Evolutionary conservation across 2,888 invertebrate species (phyloP).

Genomic region (Zele albiditarsus): DNA sequence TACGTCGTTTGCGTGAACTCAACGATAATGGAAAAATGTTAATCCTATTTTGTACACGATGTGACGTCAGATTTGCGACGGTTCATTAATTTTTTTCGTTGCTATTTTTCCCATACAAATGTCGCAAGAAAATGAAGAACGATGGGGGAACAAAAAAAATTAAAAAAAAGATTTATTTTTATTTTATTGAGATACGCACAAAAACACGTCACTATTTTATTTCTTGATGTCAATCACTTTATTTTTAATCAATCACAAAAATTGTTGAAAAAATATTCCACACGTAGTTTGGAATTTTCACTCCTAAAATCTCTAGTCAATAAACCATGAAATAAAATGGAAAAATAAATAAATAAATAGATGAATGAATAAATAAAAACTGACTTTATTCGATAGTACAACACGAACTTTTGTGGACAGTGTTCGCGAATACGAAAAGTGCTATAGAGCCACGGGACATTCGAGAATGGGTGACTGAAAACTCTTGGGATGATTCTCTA

Average conservation of each 20-base stretch:
- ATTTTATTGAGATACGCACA: background rate
- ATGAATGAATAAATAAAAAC: background rate
- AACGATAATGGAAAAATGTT: conserved; percentile 52
- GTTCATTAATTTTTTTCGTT: conserved; percentile 41
- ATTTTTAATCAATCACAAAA: conserved; percentile 21
- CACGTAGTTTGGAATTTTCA: background rate
- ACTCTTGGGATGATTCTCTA: conserved; percentile 52
- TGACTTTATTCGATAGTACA: background rate
- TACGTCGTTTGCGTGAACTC: conserved; percentile 38
- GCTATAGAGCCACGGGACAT: conserved; percentile 6
- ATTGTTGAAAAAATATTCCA: background rate
- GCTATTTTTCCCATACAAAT: background rate
- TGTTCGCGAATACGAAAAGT: background rate
- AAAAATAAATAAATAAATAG: background rate
- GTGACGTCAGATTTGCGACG: conserved; percentile 48
- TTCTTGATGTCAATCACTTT: conserved; percentile 10
- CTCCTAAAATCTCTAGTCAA: background rate
- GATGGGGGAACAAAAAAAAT: background rate
- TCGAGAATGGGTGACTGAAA: conserved; percentile 49
- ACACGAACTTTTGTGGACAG: background rate
- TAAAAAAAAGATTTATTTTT: background rate
- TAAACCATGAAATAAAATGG: background rate
- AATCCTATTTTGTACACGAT: conserved; percentile 44
- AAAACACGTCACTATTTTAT: conserved; percentile 3
- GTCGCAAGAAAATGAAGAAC: conserved; percentile 14